These are phyloP conservation scores for Syngnathus acus DNA, from an alignment of 2,797 vertebrate genomes.

Conservation along the genomic window DNA sequence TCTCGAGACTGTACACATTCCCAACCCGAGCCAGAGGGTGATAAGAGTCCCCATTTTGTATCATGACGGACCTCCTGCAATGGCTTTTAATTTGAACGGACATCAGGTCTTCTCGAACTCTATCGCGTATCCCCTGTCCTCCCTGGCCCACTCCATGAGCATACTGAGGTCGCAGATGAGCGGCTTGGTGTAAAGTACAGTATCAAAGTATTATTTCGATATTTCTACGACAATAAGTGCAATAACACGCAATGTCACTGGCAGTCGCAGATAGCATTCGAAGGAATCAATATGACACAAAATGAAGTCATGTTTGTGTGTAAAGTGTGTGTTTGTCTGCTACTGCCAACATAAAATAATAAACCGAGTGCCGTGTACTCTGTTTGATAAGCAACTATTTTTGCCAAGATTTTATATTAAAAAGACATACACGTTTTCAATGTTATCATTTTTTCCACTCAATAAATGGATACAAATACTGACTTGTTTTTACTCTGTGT, in stretches of 20 bases:
- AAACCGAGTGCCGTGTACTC: slow-evolving; percentile 21
- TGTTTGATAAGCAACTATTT: slow-evolving; percentile 56
- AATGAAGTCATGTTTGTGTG: slow-evolving; percentile 13
- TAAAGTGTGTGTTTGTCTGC: not conserved
- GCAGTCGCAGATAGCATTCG: not conserved
- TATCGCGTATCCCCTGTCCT: slow-evolving; percentile 75
- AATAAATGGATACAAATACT: slow-evolving; percentile 46
- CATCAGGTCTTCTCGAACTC: slow-evolving; percentile 72
- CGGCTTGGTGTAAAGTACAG: slow-evolving; percentile 73
- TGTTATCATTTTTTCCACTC: slow-evolving; percentile 61
- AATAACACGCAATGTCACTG: slow-evolving; percentile 46
- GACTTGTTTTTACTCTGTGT: not conserved
- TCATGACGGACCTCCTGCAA: slow-evolving; percentile 75
- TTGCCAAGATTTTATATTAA: slow-evolving; percentile 58
- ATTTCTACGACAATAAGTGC: slow-evolving; percentile 25
- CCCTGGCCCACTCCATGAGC: slow-evolving; percentile 81
- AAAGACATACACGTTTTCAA: slow-evolving; percentile 51
- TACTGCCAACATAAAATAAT: not conserved
- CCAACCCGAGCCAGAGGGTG: slow-evolving; percentile 77
- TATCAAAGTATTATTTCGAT: not conserved
- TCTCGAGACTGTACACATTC: slow-evolving; percentile 73
- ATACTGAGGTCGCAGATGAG: slow-evolving; percentile 85
- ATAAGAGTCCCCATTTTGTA: slow-evolving; percentile 89
- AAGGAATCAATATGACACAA: not conserved
- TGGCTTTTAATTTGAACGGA: slow-evolving; percentile 74